Conservation (phyloP, 2,888 invertebrate species). For the Hydriomena furcata region DNA sequence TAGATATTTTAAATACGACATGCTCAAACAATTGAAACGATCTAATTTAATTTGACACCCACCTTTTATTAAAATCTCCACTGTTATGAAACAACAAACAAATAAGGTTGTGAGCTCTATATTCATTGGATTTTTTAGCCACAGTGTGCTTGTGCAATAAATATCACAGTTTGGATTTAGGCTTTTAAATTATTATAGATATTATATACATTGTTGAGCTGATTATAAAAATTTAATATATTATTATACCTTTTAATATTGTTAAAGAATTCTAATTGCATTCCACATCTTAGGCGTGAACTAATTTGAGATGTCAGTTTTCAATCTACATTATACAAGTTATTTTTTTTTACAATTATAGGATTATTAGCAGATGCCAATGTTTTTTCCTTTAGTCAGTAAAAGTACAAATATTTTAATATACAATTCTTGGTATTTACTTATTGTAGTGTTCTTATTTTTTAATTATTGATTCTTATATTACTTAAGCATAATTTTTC, state of each 20-base stretch:
- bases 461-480: slow-evolving; percentile 78
- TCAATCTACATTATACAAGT: slow-evolving; percentile 83
- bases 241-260: slow-evolving; percentile 85
- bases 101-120: slow-evolving; percentile 84
- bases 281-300: slow-evolving; percentile 83
- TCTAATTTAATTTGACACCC: slow-evolving; percentile 57
- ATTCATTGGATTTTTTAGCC: slow-evolving; percentile 80
- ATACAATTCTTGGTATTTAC: slow-evolving; percentile 84
- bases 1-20: slow-evolving; percentile 57
- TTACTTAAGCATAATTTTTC: slow-evolving; percentile 81
- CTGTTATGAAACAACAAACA: slow-evolving; percentile 68
- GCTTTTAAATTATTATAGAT: slow-evolving; percentile 85
- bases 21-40: slow-evolving; percentile 60
- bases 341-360: slow-evolving; percentile 81
- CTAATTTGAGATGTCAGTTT: slow-evolving; percentile 83
- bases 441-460: slow-evolving; percentile 82
- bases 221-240: slow-evolving; percentile 85
- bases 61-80: slow-evolving; percentile 66
- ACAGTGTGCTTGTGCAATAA: slow-evolving; percentile 85
- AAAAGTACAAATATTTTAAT: slow-evolving; percentile 92
- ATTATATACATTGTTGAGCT: slow-evolving; percentile 86
- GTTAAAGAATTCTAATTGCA: slow-evolving; percentile 85
- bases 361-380: slow-evolving; percentile 83
- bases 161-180: slow-evolving; percentile 85
- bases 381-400: slow-evolving; percentile 90